These are phyloP conservation scores for Caenorhabditis auriculariae DNA, from an alignment of 2,888 invertebrate species.

Conservation along the genomic window DNA sequence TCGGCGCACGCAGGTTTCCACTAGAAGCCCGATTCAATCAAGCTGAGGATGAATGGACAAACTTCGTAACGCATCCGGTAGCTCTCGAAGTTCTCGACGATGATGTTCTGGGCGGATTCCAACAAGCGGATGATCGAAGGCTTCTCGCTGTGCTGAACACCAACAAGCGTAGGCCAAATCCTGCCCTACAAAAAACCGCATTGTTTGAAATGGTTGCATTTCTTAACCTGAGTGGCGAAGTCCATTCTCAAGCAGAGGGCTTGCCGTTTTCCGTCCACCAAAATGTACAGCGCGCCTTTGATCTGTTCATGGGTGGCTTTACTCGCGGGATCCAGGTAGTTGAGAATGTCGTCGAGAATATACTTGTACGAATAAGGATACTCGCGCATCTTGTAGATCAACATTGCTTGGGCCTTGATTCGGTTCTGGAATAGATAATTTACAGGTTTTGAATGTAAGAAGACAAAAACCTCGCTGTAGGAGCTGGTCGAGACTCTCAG, in stretches of 20 bases:
- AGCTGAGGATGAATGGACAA: too few relatives aligned
- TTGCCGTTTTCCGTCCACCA: constrained; percentile 73
- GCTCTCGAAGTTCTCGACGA: constrained; percentile 61
- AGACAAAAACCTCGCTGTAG: constrained; percentile 71
- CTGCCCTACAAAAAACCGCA: too few relatives aligned
- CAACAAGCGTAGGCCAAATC: constrained; percentile 35
- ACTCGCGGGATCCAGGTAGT: constrained; percentile 69
- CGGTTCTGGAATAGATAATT: constrained; percentile 36
- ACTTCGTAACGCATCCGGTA: constrained; percentile 56
- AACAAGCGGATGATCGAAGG: constrained; percentile 68
- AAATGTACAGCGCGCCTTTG: constrained; percentile 79
- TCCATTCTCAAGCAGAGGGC: constrained; percentile 75
- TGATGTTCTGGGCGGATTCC: constrained; percentile 65
- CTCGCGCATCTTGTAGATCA: constrained; percentile 60
- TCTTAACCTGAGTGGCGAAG: too few relatives aligned
- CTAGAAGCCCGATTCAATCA: too few relatives aligned
- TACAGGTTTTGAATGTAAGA: neutral
- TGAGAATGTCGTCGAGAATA: constrained; percentile 73
- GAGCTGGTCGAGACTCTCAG: constrained; percentile 72
- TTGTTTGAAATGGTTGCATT: neutral
- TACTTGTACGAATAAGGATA: constrained; percentile 76
- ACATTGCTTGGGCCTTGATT: constrained; percentile 32
- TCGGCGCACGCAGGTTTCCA: too few relatives aligned
- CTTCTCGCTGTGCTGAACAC: constrained; percentile 82
- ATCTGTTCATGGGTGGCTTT: constrained; percentile 73